Conservation (phyloP, 1,140 invertebrate genomes). For the Piezodorus guildinii region DNA sequence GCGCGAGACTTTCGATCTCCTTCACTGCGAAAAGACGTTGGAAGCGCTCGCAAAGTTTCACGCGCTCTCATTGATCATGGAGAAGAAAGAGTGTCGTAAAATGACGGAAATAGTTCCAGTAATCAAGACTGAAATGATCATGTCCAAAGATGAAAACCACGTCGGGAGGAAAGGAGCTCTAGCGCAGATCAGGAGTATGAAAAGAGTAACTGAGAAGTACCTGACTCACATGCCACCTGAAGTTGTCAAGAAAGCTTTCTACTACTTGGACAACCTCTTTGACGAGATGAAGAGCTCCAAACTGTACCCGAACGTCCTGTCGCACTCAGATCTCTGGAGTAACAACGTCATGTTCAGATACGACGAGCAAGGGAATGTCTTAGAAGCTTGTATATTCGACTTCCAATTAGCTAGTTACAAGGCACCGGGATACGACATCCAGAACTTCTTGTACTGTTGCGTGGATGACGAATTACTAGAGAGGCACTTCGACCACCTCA, state of each 20-base stretch:
- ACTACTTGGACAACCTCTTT: neutral
- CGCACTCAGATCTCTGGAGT: constrained; percentile 1
- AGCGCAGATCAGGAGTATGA: neutral
- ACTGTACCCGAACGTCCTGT: neutral
- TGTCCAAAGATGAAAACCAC: neutral
- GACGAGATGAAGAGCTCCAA: neutral
- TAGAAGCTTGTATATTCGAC: neutral
- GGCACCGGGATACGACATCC: neutral
- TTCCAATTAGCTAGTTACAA: constrained; percentile 9
- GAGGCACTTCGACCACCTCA: neutral
- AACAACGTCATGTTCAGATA: constrained; percentile 14
- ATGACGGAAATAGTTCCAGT: neutral
- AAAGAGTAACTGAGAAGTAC: neutral
- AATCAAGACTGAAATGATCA: neutral
- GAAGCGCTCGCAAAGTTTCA: neutral
- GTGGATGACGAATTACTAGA: neutral
- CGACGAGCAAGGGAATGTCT: neutral
- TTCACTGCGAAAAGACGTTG: neutral
- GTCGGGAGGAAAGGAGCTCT: neutral
- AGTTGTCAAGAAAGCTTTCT: neutral
- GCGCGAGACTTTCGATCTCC: neutral
- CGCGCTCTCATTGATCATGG: neutral
- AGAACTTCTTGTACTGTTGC: neutral
- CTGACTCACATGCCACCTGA: neutral
- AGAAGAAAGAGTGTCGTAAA: neutral